phyloP scores from a whole-genome alignment of 2,888 invertebrate genomes.

The Drosophila robusta region DNA sequence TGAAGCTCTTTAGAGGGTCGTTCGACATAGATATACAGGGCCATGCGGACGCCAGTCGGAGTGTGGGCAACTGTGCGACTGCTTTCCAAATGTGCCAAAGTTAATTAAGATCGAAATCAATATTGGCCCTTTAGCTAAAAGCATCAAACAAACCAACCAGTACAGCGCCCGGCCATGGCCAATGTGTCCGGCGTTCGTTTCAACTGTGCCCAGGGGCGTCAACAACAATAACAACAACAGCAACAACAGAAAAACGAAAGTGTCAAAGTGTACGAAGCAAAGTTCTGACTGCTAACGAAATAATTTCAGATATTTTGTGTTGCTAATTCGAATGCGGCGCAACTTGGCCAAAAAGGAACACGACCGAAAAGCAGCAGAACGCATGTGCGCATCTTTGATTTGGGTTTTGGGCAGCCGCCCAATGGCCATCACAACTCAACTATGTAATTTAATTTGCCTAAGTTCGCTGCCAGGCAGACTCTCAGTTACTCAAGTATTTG shows the following conservation, averaged over 20 bases:
- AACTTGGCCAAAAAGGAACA: slow-evolving; percentile 54
- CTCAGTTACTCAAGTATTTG: slow-evolving; percentile 35
- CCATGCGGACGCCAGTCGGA: slow-evolving; percentile 13
- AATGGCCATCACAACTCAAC: slow-evolving; percentile 54
- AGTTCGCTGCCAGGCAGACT: slow-evolving; percentile 47
- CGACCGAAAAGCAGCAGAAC: slow-evolving; percentile 25
- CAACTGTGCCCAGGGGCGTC: slow-evolving; percentile 68
- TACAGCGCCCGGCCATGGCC: slow-evolving; percentile 30
- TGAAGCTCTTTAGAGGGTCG: slow-evolving; percentile 36
- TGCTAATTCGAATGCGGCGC: slow-evolving; percentile 76
- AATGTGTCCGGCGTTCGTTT: slow-evolving; percentile 64
- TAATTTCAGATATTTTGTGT: slow-evolving; percentile 81
- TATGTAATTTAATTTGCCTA: slow-evolving; percentile 76
- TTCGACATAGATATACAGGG: slow-evolving; percentile 21
- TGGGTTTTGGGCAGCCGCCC: slow-evolving; percentile 33
- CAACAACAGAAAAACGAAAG: slow-evolving; percentile 63
- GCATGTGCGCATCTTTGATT: slow-evolving; percentile 73
- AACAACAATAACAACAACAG: slow-evolving; percentile 36
- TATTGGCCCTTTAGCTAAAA: slow-evolving; percentile 82
- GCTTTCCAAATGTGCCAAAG: slow-evolving; percentile 83
- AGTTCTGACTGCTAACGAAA: slow-evolving; percentile 72
- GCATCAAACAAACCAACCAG: slow-evolving; percentile 73
- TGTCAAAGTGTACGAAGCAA: slow-evolving; percentile 74
- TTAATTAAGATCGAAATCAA: slow-evolving; percentile 84
- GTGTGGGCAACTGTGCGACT: slow-evolving; percentile 50